phyloP scores from a whole-genome alignment of 2,797 vertebrate genomes.

The Buphagus erythrorhynchus region DNA sequence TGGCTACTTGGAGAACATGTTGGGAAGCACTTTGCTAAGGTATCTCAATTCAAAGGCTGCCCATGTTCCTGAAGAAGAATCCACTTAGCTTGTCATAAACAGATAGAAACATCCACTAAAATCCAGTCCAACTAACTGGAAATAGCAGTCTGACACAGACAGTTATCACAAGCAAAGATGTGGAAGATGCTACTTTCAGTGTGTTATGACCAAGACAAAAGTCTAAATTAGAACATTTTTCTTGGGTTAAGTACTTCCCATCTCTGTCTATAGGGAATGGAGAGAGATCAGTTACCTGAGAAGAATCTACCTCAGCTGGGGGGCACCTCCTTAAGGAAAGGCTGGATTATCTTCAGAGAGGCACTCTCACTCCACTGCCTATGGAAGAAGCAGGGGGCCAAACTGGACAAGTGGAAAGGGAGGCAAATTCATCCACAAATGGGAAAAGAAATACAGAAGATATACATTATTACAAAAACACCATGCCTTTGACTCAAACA shows the following conservation, averaged over 20 bases:
- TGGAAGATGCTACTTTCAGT: not conserved
- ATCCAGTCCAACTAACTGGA: not conserved
- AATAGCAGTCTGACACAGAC: not conserved
- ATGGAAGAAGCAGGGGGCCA: not conserved
- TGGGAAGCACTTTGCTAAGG: not conserved
- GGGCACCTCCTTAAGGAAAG: not conserved
- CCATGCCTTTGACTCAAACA: not conserved
- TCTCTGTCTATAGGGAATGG: not conserved
- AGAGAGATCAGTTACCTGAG: not conserved
- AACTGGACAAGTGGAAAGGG: not conserved
- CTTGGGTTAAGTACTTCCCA: not conserved
- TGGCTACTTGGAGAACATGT: accelerated
- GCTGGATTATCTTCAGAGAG: not conserved
- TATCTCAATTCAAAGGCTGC: not conserved
- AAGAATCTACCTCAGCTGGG: not conserved
- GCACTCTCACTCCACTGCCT: accelerated
- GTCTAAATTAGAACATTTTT: not conserved
- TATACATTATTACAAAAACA: not conserved
- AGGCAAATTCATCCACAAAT: not conserved
- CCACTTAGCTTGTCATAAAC: not conserved
- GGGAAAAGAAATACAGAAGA: not conserved
- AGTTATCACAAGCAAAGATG: not conserved
- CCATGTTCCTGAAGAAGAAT: not conserved
- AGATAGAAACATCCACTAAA: not conserved
- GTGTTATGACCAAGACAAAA: not conserved